A percentile compares a stretch with the other conserved stretches of the same genome.
These are phyloP conservation scores for Nephrotoma appendiculata DNA, from an alignment of 2,888 invertebrate genomes.

Conservation along the genomic window DNA sequence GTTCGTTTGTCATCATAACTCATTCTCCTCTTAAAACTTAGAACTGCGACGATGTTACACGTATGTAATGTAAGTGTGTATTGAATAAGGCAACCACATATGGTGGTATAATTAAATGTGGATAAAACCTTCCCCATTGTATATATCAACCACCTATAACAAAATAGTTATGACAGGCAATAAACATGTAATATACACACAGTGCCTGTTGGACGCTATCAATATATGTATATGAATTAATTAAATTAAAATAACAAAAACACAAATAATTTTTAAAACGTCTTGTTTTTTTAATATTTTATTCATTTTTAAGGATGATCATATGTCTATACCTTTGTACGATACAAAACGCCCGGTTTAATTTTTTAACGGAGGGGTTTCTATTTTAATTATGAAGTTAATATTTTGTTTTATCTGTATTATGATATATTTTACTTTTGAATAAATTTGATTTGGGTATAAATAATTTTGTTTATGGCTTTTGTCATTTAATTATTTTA, in stretches of 20 bases:
- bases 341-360: neutral
- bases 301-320: neutral
- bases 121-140: neutral
- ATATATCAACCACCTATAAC: neutral
- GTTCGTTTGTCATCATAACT: neutral
- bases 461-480: neutral
- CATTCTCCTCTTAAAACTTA: neutral
- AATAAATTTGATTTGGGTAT: neutral
- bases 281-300: neutral
- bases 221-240: neutral
- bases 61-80: neutral
- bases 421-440: neutral
- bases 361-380: neutral
- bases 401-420: neutral
- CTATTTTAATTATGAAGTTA: neutral
- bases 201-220: neutral
- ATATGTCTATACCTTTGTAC: neutral
- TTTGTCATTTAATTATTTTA: too few species aligned
- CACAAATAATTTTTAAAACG: neutral
- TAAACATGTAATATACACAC: neutral
- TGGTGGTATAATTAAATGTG: neutral
- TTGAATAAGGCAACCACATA: neutral
- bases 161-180: neutral
- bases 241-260: conserved; percentile 2
- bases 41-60: neutral